Evolutionary conservation across 2,797 vertebrate genomes (phyloP).

Genomic region (Heterohyrax brucei): DNA sequence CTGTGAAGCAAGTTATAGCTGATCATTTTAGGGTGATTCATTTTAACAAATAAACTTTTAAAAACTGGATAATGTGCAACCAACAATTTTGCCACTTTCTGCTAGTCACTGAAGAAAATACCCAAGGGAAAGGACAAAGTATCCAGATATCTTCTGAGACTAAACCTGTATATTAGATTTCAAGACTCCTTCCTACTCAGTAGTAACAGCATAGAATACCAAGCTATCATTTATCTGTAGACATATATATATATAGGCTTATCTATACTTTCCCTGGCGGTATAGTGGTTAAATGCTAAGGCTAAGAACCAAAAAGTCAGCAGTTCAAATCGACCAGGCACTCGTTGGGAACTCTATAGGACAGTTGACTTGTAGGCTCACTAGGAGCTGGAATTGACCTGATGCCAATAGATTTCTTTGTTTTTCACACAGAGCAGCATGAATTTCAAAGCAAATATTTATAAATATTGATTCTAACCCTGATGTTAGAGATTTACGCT

Average conservation of each 20-base stretch:
- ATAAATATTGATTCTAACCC: constrained; percentile 54
- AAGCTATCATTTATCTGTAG: constrained; percentile 20
- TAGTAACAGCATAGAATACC: background rate
- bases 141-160: background rate
- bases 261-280: background rate
- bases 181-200: background rate
- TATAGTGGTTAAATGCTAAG: too few relatives aligned
- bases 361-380: too few relatives aligned
- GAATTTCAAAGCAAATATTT: constrained; percentile 73
- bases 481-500: constrained; percentile 35
- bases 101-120: background rate
- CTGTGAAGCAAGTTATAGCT: background rate
- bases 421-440: background rate
- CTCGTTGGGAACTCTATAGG: too few relatives aligned
- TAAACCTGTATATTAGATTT: background rate
- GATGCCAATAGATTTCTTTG: too few relatives aligned
- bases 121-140: background rate
- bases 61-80: background rate
- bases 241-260: background rate
- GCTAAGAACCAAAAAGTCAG: too few relatives aligned
- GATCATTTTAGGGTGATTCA: constrained; percentile 18
- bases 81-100: constrained; percentile 45
- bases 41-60: constrained; percentile 54
- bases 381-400: too few relatives aligned
- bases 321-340: too few relatives aligned